Evolutionary conservation across 2,888 invertebrate genomes (phyloP).

Genomic region (Esperia sulphurella): DNA sequence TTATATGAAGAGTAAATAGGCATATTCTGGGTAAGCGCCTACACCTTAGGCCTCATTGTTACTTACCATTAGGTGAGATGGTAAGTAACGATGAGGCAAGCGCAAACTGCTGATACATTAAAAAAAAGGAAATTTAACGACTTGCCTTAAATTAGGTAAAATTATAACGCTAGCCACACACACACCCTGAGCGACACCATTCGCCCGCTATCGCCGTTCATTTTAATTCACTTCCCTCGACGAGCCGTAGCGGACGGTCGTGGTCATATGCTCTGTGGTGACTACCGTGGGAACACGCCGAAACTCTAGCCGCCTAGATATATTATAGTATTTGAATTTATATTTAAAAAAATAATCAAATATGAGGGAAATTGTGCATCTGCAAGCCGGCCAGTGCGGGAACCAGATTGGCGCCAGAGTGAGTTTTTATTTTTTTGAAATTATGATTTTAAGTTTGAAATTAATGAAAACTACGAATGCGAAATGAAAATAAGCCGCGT

Average conservation of each 20-base stretch:
- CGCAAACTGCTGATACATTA: too few species aligned
- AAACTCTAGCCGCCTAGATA: slow-evolving; percentile 10
- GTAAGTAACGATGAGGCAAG: too few species aligned
- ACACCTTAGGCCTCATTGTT: too few species aligned
- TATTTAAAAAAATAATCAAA: slow-evolving; percentile 42
- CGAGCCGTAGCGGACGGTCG: slow-evolving; percentile 40
- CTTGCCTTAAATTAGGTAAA: slow-evolving; percentile 29
- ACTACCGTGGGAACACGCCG: slow-evolving; percentile 27
- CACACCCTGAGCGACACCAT: slow-evolving; percentile 51
- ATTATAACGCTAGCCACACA: slow-evolving; percentile 34
- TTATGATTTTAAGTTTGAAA: slow-evolving; percentile 7
- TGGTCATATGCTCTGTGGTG: too few species aligned
- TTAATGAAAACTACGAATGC: neutral
- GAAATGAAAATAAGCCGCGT: too few species aligned
- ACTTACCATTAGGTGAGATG: too few species aligned
- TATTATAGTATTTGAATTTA: slow-evolving; percentile 16
- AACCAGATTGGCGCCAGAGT: slow-evolving; percentile 88
- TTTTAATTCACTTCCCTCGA: slow-evolving; percentile 49
- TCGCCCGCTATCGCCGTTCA: slow-evolving; percentile 35
- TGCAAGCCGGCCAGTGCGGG: slow-evolving; percentile 91
- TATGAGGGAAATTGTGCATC: slow-evolving; percentile 91
- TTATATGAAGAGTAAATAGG: too few species aligned
- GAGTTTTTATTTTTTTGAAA: slow-evolving; percentile 37
- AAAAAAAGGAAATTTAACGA: too few species aligned
- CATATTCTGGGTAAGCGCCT: too few species aligned